Base-by-base conservation (phyloP, 2,113 vertebrate species). In the Verasper variegatus region DNA sequence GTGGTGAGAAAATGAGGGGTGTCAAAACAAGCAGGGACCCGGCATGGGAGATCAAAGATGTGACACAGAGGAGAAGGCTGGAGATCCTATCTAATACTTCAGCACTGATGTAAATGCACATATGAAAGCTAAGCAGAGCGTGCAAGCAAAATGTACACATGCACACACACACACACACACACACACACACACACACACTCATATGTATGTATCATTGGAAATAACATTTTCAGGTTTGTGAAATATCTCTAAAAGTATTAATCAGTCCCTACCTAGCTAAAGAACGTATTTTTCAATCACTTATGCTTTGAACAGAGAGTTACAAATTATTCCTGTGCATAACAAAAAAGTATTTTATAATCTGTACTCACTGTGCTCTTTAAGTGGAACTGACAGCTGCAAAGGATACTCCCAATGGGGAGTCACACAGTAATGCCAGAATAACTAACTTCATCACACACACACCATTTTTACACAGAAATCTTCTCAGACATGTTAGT, bases 1-100 rank as follows among this genome's bases (percentile, higher is more conserved):
- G 40, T 63, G 65, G 59, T 86, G 88, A 74, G 84, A 88, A 86
- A 86, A 71, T 79, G 75, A 71, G 85, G 80, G 74, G 81, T 27
- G 74, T 87, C 81, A 88, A 91, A 88, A 88, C 86, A 89, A 64
- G 55, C 13, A 0, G 24, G 57, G 66, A 72, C 47, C 21, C 31
- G 6, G 81, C 56, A 27, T 15, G 13, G 62, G 23, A 66, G 80
- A 84, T 82, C 80, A 85, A 80, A 85, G 71, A 74, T 0, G 69
- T 49, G 72, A 78, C 79, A 71, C 8, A 8, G 37, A 51, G 78
- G 72, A 62, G 26, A 24, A 18, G 74, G 64, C 40, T 26, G 21
- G 17, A 68, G 71, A 80, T 77, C 37, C 49, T 62, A 79, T 59
- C 74, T 45, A 55, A 63, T 45, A 74, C 31, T 58, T 61, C 67